Evolutionary conservation across 2,113 vertebrate genomes (phyloP).

Genomic region (Anguilla japonica): DNA sequence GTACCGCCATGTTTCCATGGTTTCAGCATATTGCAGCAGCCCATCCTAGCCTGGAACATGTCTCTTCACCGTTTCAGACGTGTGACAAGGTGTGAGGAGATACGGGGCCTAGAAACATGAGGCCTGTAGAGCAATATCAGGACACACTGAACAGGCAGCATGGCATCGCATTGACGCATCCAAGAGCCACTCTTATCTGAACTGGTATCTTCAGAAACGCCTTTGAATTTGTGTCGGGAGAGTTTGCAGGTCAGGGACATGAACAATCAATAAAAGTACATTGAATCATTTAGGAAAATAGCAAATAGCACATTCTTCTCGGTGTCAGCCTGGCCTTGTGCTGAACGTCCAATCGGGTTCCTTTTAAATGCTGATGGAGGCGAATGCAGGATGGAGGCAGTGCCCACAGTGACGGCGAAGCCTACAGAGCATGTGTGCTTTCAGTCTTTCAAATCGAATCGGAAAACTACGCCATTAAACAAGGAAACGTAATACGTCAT

Average conservation of each 20-base stretch:
- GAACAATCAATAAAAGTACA: background rate
- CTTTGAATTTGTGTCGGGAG: background rate
- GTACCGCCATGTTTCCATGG: background rate
- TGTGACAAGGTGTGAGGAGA: too few relatives aligned
- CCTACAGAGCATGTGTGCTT: conserved; percentile 75
- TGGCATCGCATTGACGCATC: background rate
- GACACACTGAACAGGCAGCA: background rate
- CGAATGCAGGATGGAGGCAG: conserved; percentile 82
- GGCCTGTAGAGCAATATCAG: background rate
- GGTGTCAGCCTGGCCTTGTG: background rate
- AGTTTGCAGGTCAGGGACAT: conserved; percentile 11
- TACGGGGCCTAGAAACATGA: background rate
- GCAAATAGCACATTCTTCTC: conserved; percentile 24
- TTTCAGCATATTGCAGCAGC: background rate
- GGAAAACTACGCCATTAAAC: conserved; percentile 65
- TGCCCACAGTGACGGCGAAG: conserved; percentile 78
- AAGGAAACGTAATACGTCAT: conserved; percentile 61
- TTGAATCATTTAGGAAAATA: conserved; percentile 17
- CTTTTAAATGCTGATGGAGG: conserved; percentile 53
- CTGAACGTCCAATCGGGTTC: background rate
- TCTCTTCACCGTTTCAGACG: background rate
- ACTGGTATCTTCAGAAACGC: background rate
- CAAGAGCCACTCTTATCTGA: too few relatives aligned
- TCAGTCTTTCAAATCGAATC: conserved; percentile 62
- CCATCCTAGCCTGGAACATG: background rate